These are phyloP conservation scores for Drosophila kokeensis DNA, from an alignment of 2,888 invertebrate species.

Conservation along the genomic window DNA sequence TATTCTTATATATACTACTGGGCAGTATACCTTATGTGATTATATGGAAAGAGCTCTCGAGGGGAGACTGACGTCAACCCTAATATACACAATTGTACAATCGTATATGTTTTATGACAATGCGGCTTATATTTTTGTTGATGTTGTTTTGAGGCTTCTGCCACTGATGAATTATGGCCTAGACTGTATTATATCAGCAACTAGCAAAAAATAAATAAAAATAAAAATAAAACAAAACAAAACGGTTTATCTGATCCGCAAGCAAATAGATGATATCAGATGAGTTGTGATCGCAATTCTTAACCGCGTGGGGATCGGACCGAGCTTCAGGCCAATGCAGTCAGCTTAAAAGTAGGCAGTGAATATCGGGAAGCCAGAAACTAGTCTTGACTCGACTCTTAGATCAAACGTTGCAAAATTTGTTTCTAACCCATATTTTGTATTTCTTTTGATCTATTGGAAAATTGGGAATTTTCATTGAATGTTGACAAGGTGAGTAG, in stretches of 20 bases:
- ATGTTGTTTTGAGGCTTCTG: slow-evolving; percentile 63
- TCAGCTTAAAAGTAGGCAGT: slow-evolving; percentile 20
- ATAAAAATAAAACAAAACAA: not conserved
- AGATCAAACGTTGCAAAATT: not conserved
- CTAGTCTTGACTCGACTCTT: not conserved
- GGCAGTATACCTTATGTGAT: slow-evolving; percentile 36
- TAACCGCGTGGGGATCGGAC: slow-evolving; percentile 16
- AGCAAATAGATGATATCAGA: slow-evolving; percentile 7
- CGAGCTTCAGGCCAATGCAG: slow-evolving; percentile 1
- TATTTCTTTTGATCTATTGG: not conserved
- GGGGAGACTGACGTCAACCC: slow-evolving; percentile 65
- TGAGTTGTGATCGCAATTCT: not conserved
- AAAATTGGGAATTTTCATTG: not conserved
- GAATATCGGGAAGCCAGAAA: not conserved
- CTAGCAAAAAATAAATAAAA: slow-evolving; percentile 7
- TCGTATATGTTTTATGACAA: slow-evolving; percentile 61
- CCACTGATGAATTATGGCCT: slow-evolving; percentile 68
- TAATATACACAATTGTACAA: slow-evolving; percentile 52
- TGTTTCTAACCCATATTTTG: not conserved
- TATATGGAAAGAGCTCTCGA: slow-evolving; percentile 34
- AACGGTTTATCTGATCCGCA: slow-evolving; percentile 38
- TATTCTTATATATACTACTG: slow-evolving; percentile 23
- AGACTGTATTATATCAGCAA: slow-evolving; percentile 42
- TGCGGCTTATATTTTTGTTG: slow-evolving; percentile 58
- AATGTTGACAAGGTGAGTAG: not conserved